phyloP scores from a whole-genome alignment of 2,888 invertebrate genomes.

The Cosmorhoe ocellata region DNA sequence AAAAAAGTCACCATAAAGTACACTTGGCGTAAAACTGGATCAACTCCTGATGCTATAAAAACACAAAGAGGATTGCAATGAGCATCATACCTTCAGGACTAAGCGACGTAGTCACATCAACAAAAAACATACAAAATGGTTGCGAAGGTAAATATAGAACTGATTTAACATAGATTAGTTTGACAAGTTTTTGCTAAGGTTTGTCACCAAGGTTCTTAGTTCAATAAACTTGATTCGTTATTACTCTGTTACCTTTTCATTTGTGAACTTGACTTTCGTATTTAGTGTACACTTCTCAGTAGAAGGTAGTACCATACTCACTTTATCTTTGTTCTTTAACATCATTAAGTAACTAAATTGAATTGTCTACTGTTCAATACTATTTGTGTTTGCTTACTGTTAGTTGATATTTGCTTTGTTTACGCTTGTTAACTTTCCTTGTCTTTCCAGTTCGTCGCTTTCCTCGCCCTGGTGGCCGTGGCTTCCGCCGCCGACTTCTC shows the following conservation, averaged over 20 bases:
- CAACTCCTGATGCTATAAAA: conserved; percentile 59
- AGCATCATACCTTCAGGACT: conserved; percentile 58
- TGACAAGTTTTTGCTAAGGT: conserved; percentile 8
- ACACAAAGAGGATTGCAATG: conserved; percentile 27
- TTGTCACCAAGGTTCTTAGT: conserved; percentile 22
- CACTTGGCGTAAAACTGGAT: conserved; percentile 57
- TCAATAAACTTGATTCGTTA: conserved; percentile 23
- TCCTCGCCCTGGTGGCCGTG: conserved; percentile 55
- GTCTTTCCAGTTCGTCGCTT: conserved; percentile 54
- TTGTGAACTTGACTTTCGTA: background rate
- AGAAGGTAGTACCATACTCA: too few relatives aligned
- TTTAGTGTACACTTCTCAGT: too few relatives aligned
- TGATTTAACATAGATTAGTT: too few relatives aligned
- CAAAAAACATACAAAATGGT: conserved; percentile 55
- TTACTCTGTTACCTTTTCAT: conserved; percentile 19
- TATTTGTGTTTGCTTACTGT: too few relatives aligned
- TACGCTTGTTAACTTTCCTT: too few relatives aligned
- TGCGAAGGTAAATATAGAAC: conserved; percentile 61
- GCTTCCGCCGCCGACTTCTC: conserved; percentile 53
- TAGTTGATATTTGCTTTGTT: too few relatives aligned
- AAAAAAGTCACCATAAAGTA: conserved; percentile 33
- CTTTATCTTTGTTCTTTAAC: too few relatives aligned
- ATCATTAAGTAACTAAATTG: too few relatives aligned
- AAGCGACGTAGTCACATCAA: conserved; percentile 61
- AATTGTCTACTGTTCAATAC: too few relatives aligned